Evolutionary conservation across 2,113 vertebrate genomes (phyloP), one percentile per base, ranked within the genome.

Genomic region (Sterna hirundo): DNA sequence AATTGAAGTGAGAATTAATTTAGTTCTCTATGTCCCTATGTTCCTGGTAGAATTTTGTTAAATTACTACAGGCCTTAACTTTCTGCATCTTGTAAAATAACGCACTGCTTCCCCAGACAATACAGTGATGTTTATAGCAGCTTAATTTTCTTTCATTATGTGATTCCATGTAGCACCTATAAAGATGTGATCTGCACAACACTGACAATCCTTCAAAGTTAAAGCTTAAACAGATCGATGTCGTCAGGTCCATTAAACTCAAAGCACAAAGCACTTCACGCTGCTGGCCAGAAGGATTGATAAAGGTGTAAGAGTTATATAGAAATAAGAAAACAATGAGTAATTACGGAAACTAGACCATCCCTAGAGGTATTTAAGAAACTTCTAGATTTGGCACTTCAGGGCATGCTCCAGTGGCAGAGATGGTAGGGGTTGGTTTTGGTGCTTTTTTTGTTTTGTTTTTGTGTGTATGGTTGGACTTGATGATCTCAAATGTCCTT

Each of bases 71-170:
- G 46, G 5, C 42, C 38, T 71, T 84, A 85, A 69, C 66, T 92
- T 95, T 70, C 81, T 76, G 19, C 76, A 15, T 80, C 32, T 47
- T 81, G 26, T 78, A 81, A 92, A 92, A 95, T 65, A 93, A 68
- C 16, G 13, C 47, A 44, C 4, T 1, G 2, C 47, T 90, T 92
- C 72, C 83, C 49, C 54, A 77, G 69, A 77, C 49, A 76, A 55
- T 83, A 69, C 30, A 70, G n/a, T 60, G 64, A 68, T 64, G 66
- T 86, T 94, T 96, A 83, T 62, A 94, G 84, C 76, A 84, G 80
- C 68, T 89, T 95, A 83, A 88, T 96, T 93, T 95, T 86, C 66
- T 93, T 96, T 77, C 61, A 55, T 78, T 93, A 46, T 85, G 29
- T 79, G 57, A 77, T 86, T 97, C 91, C 65, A 22, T 69, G 32